Evolutionary conservation across 2,888 invertebrate species (phyloP), one percentile per base, ranked within the genome.

Genomic region (Tromatobia lineatoria): DNA sequence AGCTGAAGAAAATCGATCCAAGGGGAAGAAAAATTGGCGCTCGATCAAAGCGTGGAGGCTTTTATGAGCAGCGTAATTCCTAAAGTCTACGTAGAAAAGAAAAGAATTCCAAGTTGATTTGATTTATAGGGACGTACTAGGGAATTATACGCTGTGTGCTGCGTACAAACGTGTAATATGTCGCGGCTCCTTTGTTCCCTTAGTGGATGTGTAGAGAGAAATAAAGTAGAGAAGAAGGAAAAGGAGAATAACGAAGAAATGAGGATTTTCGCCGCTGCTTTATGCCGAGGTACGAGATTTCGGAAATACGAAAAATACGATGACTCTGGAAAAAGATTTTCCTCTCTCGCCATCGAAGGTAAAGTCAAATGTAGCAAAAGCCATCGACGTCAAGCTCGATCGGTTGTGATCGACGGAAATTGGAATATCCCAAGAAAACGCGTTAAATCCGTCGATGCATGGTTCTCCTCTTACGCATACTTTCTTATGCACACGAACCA

Each of bases 21-120:
- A 54, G 34, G 74, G 4, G 42, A 71, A 66, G 50, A 78, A 47
- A 71, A 79, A 75, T 64, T 34, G 78, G 75, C 64, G 71, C 20
- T 69, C 45, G 42, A 69, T 79, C 29, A 15, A 47, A 59, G 38
- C 54, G 34, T 57, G 66, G 66, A n/a, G n/a, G n/a, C n/a, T n/a
- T 18, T 25, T 38, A 50, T 1, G 45, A 42, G 20, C 29, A 54
- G 47, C n/a, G n/a, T 29, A 45, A 61, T 70, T 66, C 50, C 54
- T 3, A 52, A 69, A 18, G 71, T 67, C 69, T 42, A 57, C 54
- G 47, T 52, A 50, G 25, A 84, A 84, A 82, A 82, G 75, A 84
- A 87, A 83, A 66, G 81, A 80, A 61, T 84, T 81, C 81, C 78
- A 84, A 84, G 70, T 84, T 82, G 75, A 84, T 84, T 84, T 87